Conservation (phyloP, 2,888 invertebrate species). For the Agrilus biguttatus region DNA sequence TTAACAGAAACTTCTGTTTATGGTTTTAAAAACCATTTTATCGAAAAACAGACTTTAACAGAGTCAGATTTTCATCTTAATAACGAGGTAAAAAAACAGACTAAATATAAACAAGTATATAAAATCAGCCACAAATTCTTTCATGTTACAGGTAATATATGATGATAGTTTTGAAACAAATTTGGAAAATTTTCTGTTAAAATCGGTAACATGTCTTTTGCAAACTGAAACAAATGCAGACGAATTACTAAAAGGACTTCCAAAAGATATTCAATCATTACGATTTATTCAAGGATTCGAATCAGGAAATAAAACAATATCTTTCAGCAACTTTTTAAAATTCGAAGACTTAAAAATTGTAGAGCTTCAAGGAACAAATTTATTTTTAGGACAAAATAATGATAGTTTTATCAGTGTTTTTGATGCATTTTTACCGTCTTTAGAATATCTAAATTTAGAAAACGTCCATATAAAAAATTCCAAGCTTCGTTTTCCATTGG, state of each 20-base stretch:
- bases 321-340: slow-evolving; percentile 30
- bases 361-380: slow-evolving; percentile 42
- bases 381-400: slow-evolving; percentile 16
- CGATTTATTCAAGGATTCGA: slow-evolving; percentile 42
- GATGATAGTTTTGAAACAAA: slow-evolving; percentile 24
- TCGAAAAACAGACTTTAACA: slow-evolving; percentile 14
- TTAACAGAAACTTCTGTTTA: slow-evolving; percentile 40
- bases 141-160: slow-evolving; percentile 25
- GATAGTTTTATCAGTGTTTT: slow-evolving; percentile 32
- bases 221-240: slow-evolving; percentile 32
- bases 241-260: slow-evolving; percentile 30
- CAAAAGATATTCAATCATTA: slow-evolving; percentile 37
- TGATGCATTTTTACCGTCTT: slow-evolving; percentile 31
- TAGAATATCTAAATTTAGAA: slow-evolving; percentile 41
- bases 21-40: slow-evolving; percentile 33
- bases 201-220: slow-evolving; percentile 39
- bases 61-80: slow-evolving; percentile 18
- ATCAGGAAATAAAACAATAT: slow-evolving; percentile 32
- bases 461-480: slow-evolving; percentile 23
- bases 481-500: slow-evolving; percentile 25
- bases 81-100: slow-evolving; percentile 23
- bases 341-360: slow-evolving; percentile 40
- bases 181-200: slow-evolving; percentile 30
- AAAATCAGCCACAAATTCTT: too few relatives aligned
- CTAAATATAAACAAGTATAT: neutral